phyloP scores from a whole-genome alignment of 2,113 vertebrate species.

The Eudorcas thomsonii region DNA sequence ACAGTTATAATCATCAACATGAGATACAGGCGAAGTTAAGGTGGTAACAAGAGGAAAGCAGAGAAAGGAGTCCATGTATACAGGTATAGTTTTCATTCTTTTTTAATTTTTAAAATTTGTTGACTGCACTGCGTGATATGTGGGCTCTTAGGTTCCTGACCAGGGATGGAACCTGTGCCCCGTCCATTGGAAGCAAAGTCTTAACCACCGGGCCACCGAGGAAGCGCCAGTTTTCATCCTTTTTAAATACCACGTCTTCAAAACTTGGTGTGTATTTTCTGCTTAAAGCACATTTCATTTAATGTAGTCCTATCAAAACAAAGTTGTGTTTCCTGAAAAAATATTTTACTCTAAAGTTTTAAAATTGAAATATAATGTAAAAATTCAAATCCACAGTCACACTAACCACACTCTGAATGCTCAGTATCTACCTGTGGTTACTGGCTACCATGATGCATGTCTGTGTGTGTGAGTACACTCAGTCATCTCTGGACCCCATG shows the following conservation, averaged over 20 bases:
- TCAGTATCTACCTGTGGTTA: background rate
- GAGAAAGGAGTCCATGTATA: background rate
- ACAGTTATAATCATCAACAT: background rate
- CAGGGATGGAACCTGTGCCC: background rate
- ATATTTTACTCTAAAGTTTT: background rate
- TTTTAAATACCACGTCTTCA: background rate
- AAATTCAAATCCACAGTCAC: background rate
- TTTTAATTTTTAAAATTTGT: background rate
- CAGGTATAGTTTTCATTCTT: background rate
- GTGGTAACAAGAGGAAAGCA: background rate
- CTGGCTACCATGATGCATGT: background rate
- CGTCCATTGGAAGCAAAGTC: background rate
- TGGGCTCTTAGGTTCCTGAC: background rate
- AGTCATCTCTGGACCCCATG: background rate
- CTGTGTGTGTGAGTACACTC: background rate
- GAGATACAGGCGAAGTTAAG: background rate
- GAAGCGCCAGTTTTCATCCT: background rate
- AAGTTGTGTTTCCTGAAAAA: background rate
- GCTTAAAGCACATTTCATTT: background rate
- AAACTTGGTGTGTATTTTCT: background rate
- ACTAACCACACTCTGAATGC: background rate
- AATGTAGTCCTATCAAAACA: background rate
- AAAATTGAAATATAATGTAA: background rate
- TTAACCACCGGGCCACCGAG: background rate
- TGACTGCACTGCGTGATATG: background rate